phyloP scores from a whole-genome alignment of 2,888 invertebrate species.

The Chromoteleia sp. region DNA sequence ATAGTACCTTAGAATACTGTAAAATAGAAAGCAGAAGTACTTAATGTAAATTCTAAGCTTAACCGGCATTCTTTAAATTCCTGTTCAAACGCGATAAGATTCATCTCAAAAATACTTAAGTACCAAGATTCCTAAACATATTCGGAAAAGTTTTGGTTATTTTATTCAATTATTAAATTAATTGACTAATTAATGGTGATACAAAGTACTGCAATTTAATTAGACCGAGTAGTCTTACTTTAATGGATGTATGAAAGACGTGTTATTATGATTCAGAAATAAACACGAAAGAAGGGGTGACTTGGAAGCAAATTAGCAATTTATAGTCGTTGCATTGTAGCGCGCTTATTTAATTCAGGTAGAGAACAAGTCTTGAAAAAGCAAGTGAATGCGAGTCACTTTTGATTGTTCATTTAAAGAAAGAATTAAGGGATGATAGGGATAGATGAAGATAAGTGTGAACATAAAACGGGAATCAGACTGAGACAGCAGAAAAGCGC shows the following conservation, averaged over 20 bases:
- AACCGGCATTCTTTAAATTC: no score
- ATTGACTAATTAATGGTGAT: no score
- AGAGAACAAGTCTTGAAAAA: conserved; percentile 76
- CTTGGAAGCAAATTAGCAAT: conserved; percentile 53
- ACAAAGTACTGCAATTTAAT: no score
- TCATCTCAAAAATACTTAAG: no score
- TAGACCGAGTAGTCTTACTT: conserved; percentile 10
- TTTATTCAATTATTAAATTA: no score
- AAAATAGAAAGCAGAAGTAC: no score
- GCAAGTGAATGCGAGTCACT: conserved; percentile 76
- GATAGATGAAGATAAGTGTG: conserved; percentile 62
- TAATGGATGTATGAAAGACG: conserved; percentile 19
- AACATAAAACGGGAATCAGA: conserved; percentile 62
- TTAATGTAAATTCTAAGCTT: no score
- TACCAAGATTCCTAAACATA: no score
- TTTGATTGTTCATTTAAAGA: conserved; percentile 70
- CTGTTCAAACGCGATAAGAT: no score
- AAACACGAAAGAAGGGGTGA: conserved; percentile 4
- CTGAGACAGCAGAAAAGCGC: conserved; percentile 50
- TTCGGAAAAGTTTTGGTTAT: no score
- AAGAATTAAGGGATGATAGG: conserved; percentile 41
- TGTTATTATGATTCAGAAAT: conserved; percentile 21
- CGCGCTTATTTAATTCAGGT: conserved; percentile 75
- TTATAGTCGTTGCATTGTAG: conserved; percentile 37
- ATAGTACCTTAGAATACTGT: no score